Evolutionary conservation across 1,140 invertebrate genomes (phyloP), one percentile per base, ranked within the genome.

Genomic region (Drosophila repletoides): DNA sequence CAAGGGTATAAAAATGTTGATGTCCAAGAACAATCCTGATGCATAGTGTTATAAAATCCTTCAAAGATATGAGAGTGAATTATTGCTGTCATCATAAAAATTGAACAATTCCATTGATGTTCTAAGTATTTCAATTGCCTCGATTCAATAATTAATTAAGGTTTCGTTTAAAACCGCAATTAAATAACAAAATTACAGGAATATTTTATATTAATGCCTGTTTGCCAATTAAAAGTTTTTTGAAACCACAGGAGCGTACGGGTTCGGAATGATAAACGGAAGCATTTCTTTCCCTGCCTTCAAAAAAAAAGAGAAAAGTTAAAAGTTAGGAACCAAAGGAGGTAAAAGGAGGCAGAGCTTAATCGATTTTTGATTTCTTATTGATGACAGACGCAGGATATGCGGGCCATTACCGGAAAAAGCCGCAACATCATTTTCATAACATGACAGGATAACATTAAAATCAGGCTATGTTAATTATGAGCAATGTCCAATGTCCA

Each of bases 361-460:
- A 83, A 83, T 86, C 79, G 79, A 86, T 83, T 86, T 86, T 72
- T 83, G 74, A 83, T 83, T 72, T 79, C 79, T 77, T 77, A 70
- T 59, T 74, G 55, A 80, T 80, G 76, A 65, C 60, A 61, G 38
- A 17, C 26, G 15, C 58, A 69, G 68, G 61, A 81, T 55, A 63
- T 55, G 36, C 48, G 29, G 31, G 38, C 31, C n/a, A n/a, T n/a
- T n/a, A 33, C 29, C 53, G 53, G 53, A 59, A 52, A 38, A 4
- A 33, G 63, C n/a, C 15, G 17, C 26, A 48, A 56, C 38, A 61
- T 21, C 24, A 49, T 48, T 65, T 70, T 65, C 29, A 58, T 66
- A 72, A 28, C 53, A 67, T 41, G 46, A 53, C 55, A 66, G 43
- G 55, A 66, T 51, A 51, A 60, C 36, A 66, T 49, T 66, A 17